Evolutionary conservation across 2,113 vertebrate genomes (phyloP), one percentile per base, ranked within the genome.

Genomic region (Cynocephalus volans): DNA sequence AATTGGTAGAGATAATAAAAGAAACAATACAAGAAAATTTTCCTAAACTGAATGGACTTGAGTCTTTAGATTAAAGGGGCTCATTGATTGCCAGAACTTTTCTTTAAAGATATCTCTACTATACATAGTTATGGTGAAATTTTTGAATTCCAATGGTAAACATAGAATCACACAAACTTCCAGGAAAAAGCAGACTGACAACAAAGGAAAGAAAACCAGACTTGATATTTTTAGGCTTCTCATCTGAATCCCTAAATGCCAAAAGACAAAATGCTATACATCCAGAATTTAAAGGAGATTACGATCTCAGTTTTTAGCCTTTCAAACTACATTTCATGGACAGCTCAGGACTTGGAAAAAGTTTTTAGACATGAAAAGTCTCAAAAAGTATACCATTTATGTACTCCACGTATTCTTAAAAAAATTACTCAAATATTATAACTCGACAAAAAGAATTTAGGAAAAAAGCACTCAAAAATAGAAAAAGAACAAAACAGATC

Each of bases 31-130:
- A n/a, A 92, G 28, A 86, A 85, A 67, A 72, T 28, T 70, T 73
- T 50, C 45, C 45, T 77, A 83, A n/a, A 48, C 6, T 54, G 60
- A 58, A 64, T 70, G 58, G 31, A 73, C 26, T 60, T 93, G 17
- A 82, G 36, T 18, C 70, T 76, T 91, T 52, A 70, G 36, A 91
- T 70, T 80, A 93, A 69, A 67, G 56, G 36, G 4, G 24, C 2
- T 88, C 52, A 79, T 93, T 8, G 88, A 94, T 80, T 72, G 73
- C 19, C 33, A 92, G 48, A 93, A 97, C 69, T 73, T 88, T 70
- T 70, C 79, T 92, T 64, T 75, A 58, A 69, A 86, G 67, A 33
- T 10, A 56, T 24, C 24, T 6, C 67, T 95, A 75, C 33, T 95
- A 41, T n/a, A 91, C 28, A 70, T 0, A 83, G 33, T 52, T 19